Evolutionary conservation across 2,888 invertebrate species (phyloP).

Genomic region (Drosophila helvetica): DNA sequence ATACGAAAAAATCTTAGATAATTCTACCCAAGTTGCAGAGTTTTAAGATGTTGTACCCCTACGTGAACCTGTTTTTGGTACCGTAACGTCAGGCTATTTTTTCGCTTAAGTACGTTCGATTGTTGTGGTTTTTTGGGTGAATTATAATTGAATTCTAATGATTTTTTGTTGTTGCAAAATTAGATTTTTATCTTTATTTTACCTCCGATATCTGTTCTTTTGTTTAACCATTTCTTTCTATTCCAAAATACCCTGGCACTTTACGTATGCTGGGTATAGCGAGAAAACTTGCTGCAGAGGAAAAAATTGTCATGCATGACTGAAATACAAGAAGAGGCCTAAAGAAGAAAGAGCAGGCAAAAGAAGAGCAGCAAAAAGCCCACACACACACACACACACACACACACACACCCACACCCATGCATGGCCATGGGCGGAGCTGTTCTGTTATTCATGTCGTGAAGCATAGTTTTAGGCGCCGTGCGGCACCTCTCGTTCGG

Average conservation of each 20-base stretch:
- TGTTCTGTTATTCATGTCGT: conserved; percentile 45
- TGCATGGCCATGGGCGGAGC: conserved; percentile 14
- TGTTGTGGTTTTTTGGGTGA: too few relatives aligned
- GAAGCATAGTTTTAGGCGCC: conserved; percentile 68
- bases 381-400: background rate
- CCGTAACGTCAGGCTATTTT: too few relatives aligned
- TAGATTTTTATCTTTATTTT: too few relatives aligned
- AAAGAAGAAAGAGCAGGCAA: background rate
- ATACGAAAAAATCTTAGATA: too few relatives aligned
- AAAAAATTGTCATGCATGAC: conserved; percentile 76
- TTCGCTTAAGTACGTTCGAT: too few relatives aligned
- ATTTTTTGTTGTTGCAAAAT: too few relatives aligned
- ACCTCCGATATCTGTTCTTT: too few relatives aligned
- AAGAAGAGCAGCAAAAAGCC: background rate
- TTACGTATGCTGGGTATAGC: background rate
- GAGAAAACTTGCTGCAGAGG: conserved; percentile 61
- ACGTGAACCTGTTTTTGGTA: too few relatives aligned
- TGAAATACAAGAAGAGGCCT: conserved; percentile 66
- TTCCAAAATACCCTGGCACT: background rate
- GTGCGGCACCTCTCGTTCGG: conserved; percentile 12
- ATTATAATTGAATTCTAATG: too few relatives aligned
- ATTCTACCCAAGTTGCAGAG: too few relatives aligned
- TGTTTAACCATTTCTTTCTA: too few relatives aligned
- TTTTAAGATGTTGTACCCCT: too few relatives aligned
- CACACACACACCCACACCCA: background rate